A percentile compares a stretch with the other conserved stretches of the same genome.
phyloP scores from a whole-genome alignment of 2,888 invertebrate genomes.

The Euphydryas editha region DNA sequence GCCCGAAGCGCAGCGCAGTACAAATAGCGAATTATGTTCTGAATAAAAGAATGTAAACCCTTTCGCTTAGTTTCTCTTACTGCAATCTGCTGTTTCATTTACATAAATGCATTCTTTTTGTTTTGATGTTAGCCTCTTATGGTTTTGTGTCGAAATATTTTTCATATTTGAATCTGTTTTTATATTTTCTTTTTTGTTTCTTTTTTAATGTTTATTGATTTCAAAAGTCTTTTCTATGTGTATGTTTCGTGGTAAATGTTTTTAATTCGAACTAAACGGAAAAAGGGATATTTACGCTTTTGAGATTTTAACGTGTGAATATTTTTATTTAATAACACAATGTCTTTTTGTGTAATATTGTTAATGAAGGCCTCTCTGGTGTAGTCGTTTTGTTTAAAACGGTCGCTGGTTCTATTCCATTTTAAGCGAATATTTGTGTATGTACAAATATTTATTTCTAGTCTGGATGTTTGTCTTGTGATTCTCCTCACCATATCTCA shows the following conservation, averaged over 20 bases:
- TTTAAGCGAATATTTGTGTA: no score
- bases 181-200: not conserved
- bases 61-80: slow-evolving; percentile 42
- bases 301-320: not conserved
- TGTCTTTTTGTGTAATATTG: no score
- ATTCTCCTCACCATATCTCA: no score
- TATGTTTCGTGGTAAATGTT: not conserved
- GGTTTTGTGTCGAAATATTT: slow-evolving; percentile 9
- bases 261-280: not conserved
- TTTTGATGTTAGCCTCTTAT: slow-evolving; percentile 19
- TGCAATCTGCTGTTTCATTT: slow-evolving; percentile 34
- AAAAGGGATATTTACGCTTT: not conserved
- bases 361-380: no score
- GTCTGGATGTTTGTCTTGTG: no score
- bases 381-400: no score
- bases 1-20: slow-evolving; percentile 58
- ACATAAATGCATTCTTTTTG: slow-evolving; percentile 28
- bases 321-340: no score
- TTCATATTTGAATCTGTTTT: not conserved
- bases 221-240: not conserved
- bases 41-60: slow-evolving; percentile 32
- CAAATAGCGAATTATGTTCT: slow-evolving; percentile 60
- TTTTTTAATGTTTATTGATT: slow-evolving; percentile 5
- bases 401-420: no score
- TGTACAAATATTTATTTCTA: no score